Base-by-base conservation (phyloP, 37 sponge, comb jelly and placozoan genomes). In the Ephydatia muelleri region DNA sequence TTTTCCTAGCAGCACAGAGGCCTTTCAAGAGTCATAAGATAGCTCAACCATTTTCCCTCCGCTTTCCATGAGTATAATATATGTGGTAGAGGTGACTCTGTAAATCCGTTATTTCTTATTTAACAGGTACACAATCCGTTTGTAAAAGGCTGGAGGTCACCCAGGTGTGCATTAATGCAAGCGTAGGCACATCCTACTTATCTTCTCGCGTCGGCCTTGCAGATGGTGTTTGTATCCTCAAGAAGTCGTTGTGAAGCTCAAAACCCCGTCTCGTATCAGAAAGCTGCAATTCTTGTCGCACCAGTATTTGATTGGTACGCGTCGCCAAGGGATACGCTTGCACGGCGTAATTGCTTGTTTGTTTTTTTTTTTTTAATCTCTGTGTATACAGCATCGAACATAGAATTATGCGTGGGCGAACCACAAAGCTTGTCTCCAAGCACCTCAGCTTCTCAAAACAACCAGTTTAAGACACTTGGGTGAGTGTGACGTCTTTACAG, bases 221-320 rank as follows among this genome's bases (percentile, higher is more conserved):
- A 94, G 94, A 80, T 95, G 82, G 67, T 95, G 96, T 69, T 49
- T 84, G 6, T 95, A 87, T 49, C 96, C 96, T 6, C 96, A 95
- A 39, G 93, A 95, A 65, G 11, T 95, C 21, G 79, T 93, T 19
- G 25, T 95, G 33, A 68, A 77, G 71, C 68, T 93, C 2, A 71
- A 83, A 67, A 34, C 75, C 1, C 34, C 49, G 6, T 72, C 57
- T 47, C 78, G 87, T 25, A 47, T 95, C 22, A 76, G 87, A 22
- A 90, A 85, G 57, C 68, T 95, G 2, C 96, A 95, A 78, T 29
- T 95, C 31, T 84, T 95, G 26, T 90, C 96, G 16, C 96, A 95
- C 71, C 93, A 93, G 70, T 90, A 90, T 71, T 72, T 95, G 67
- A 93, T 95, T 40, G 68, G 92, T 91, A 29, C 78, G 87, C 21